Percentiles rank a stretch among this genome's conserved stretches.
Evolutionary conservation across 2,113 vertebrate genomes (phyloP).

Genomic region (Ranitomeya variabilis): DNA sequence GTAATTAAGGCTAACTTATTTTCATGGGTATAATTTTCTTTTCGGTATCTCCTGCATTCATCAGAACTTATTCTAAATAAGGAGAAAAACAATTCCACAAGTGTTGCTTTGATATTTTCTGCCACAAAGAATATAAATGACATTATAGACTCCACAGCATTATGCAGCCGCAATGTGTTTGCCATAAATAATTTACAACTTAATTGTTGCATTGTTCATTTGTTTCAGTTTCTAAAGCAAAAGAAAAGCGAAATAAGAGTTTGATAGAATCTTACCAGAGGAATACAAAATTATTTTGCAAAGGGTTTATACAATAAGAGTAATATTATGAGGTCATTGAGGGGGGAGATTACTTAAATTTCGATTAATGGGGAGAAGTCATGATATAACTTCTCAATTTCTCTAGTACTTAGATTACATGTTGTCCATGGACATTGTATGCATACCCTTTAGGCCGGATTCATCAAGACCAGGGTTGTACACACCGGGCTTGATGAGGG

Average conservation of each 20-base stretch:
- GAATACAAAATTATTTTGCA: neutral
- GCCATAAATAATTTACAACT: slow-evolving; percentile 30
- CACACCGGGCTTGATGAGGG: too few relatives aligned
- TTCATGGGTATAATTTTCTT: slow-evolving; percentile 29
- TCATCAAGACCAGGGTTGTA: too few relatives aligned
- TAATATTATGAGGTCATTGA: neutral
- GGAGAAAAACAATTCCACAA: slow-evolving; percentile 26
- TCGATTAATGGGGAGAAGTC: neutral
- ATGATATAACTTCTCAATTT: neutral
- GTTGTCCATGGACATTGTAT: too few relatives aligned
- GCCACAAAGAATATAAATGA: slow-evolving; percentile 38
- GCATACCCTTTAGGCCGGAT: too few relatives aligned
- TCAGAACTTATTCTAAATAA: slow-evolving; percentile 40
- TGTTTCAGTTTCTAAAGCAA: neutral
- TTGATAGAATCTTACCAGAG: neutral
- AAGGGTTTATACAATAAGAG: neutral
- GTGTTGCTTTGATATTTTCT: slow-evolving; percentile 39
- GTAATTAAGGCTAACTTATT: slow-evolving; percentile 41
- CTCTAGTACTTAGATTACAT: neutral
- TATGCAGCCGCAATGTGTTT: slow-evolving; percentile 30
- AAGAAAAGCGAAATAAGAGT: neutral
- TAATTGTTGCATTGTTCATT: slow-evolving; percentile 38
- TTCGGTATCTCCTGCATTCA: slow-evolving; percentile 40
- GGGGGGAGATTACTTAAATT: neutral
- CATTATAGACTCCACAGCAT: slow-evolving; percentile 9